Evolutionary conservation across 2,888 invertebrate species (phyloP), one percentile per base, ranked within the genome.

Genomic region (Drosophila meridionalis): DNA sequence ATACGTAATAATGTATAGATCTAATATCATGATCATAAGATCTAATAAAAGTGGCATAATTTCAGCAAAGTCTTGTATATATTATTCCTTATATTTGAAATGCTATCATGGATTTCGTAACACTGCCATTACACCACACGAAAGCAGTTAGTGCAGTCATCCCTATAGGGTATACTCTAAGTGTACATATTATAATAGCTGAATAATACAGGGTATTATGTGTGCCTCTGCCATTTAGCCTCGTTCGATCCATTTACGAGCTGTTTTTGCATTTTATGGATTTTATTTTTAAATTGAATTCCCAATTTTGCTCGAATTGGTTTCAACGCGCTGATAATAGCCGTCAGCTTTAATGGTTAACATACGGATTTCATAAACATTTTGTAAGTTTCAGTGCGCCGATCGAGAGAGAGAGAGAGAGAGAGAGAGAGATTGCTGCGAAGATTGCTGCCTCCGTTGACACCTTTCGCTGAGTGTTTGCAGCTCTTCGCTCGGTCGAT

Each of bases 391-490:
- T 32, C 50, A 11, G 30, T 56, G 6, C 11, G 14, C 11, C n/a
- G 28, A 58, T 58, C 14, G 26, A 20, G 14, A 45, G 45, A 12
- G 28, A 28, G 45, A 5, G 40, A 40, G 40, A 40, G 40, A 40
- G 4, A 3, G 4, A 4, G 30, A 11, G 40, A 20, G 20, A 20
- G 20, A 20, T 38, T 14, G 30, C 53, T 14, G 30, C 53, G 64
- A 72, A 76, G 83, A 76, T 66, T 80, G 55, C 48, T 30, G 64
- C 75, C 70, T 71, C 67, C 73, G 71, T 66, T 83, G 82, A 73
- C 83, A 82, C 1, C 11, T 45, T 26, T 26, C 12, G 62, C 79
- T 12, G 26, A 36, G 52, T 32, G 48, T 59, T 55, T 48, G 26
- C 3, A 26, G 4, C 26, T 26, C 12, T 36, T 8, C 5, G 20